Percentiles rank a stretch among this genome's conserved stretches.
Evolutionary conservation across 2,797 vertebrate genomes (phyloP).

Genomic region (Dipus sagitta): DNA sequence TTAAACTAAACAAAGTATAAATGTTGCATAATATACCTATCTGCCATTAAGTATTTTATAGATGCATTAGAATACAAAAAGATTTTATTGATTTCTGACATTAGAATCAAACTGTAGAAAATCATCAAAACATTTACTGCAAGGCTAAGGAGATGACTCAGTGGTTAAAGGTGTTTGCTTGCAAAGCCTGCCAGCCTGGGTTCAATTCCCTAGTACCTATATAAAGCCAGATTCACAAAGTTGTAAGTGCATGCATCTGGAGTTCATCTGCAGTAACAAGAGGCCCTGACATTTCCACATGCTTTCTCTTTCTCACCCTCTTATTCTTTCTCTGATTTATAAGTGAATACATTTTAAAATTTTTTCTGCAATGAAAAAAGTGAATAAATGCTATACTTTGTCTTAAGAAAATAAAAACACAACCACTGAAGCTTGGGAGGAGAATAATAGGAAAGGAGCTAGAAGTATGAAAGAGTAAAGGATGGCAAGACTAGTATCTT

Average conservation of each 20-base stretch:
- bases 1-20: background rate
- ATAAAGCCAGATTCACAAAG: too few relatives aligned
- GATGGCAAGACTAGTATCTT: background rate
- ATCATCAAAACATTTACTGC: background rate
- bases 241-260: too few relatives aligned
- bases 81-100: background rate
- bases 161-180: too few relatives aligned
- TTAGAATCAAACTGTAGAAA: background rate
- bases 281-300: too few relatives aligned
- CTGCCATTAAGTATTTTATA: background rate
- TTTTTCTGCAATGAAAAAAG: background rate
- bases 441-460: background rate
- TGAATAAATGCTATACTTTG: background rate
- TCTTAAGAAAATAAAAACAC: slow-evolving; percentile 8
- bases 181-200: too few relatives aligned
- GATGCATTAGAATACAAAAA: background rate
- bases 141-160: too few relatives aligned
- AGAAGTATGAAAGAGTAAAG: background rate
- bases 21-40: background rate
- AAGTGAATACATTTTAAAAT: background rate
- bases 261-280: too few relatives aligned
- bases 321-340: too few relatives aligned
- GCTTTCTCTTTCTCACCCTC: too few relatives aligned
- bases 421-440: background rate
- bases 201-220: too few relatives aligned